phyloP scores from a whole-genome alignment of 2,113 vertebrate genomes.

The Perca flavescens region DNA sequence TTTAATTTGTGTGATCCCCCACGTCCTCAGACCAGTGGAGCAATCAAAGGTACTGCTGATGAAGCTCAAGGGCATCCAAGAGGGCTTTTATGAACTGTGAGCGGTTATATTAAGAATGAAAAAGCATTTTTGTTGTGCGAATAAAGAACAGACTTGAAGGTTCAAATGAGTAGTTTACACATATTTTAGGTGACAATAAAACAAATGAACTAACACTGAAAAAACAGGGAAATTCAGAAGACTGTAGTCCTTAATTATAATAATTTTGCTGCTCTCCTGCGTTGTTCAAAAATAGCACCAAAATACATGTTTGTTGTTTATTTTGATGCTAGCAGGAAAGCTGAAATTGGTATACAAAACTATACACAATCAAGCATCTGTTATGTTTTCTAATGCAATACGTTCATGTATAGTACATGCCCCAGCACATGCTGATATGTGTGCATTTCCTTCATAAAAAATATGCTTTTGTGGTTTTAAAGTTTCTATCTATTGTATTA shows the following conservation, averaged over 20 bases:
- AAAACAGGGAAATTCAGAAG: not conserved
- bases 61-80: slow-evolving; percentile 67
- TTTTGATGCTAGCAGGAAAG: slow-evolving; percentile 1
- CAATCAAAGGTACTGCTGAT: slow-evolving; percentile 61
- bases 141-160: slow-evolving; percentile 8
- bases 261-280: not conserved
- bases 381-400: not conserved
- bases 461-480: not conserved
- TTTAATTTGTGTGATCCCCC: slow-evolving; percentile 71
- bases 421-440: not conserved
- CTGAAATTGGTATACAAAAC: not conserved
- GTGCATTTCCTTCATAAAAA: not conserved
- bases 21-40: slow-evolving; percentile 64
- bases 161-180: slow-evolving; percentile 9
- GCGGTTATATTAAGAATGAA: not conserved
- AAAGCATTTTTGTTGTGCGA: slow-evolving; percentile 4
- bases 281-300: slow-evolving; percentile 5
- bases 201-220: slow-evolving; percentile 4
- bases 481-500: not conserved
- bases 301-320: slow-evolving; percentile 19
- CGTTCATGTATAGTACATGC: not conserved
- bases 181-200: slow-evolving; percentile 5
- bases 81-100: slow-evolving; percentile 30
- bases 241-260: slow-evolving; percentile 12
- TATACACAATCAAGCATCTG: not conserved